Percentiles rank a stretch among this genome's conserved stretches.
Evolutionary conservation across 2,888 invertebrate genomes (phyloP).

Genomic region (Dicranocentrus wangi): DNA sequence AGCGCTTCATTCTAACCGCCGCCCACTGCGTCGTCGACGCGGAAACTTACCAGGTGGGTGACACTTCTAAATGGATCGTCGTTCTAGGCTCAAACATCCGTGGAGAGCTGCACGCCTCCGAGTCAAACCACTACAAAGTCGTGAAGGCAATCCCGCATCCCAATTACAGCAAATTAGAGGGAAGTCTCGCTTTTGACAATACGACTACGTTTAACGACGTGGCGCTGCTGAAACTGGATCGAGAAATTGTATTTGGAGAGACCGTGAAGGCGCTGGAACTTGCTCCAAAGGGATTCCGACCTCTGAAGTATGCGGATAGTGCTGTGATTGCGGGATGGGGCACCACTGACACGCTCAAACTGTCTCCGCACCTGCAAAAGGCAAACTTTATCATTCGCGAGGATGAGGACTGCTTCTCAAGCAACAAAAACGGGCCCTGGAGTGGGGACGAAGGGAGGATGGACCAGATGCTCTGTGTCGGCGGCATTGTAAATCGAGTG

Average conservation of each 20-base stretch:
- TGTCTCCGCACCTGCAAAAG: constrained; percentile 15
- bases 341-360: background rate
- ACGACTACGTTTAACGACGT: constrained; percentile 6
- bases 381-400: constrained; percentile 2
- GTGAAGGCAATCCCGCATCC: background rate
- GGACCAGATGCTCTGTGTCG: constrained; percentile 6
- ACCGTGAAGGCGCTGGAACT: constrained; percentile 15
- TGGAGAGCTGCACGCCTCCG: background rate
- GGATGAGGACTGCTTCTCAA: constrained; percentile 12
- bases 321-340: constrained; percentile 36
- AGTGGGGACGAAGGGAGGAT: background rate
- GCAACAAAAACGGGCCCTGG: background rate
- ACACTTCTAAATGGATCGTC: too few relatives aligned
- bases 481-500: constrained; percentile 5
- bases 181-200: background rate
- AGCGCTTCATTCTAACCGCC: constrained; percentile 25
- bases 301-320: constrained; percentile 9
- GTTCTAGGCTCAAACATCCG: background rate
- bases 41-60: too few relatives aligned
- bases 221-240: constrained; percentile 16
- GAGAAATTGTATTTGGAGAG: constrained; percentile 12
- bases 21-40: background rate
- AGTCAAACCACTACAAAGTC: background rate
- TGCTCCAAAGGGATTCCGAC: constrained; percentile 11
- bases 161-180: background rate